Evolutionary conservation across 2,113 vertebrate genomes (phyloP), one percentile per base, ranked within the genome.

Genomic region (Spea multiplicata): DNA sequence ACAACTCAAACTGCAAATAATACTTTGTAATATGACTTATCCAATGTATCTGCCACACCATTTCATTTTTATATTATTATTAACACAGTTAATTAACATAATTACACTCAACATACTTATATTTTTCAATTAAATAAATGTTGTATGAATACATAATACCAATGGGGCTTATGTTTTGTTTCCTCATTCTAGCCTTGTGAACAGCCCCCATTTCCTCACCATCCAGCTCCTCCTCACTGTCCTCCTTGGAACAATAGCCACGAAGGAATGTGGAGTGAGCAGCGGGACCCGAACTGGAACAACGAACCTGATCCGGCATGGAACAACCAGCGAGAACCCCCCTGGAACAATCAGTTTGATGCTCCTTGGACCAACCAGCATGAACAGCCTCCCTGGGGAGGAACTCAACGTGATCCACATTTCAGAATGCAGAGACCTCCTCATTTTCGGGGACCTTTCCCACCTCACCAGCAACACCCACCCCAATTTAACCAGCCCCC

Each of bases 391-490:
- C 97, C 96, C 0, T 98, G 97, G 96, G 91, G 89, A 83, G 92
- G 91, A 16, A 90, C 88, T 83, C 97, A 98, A 67, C 93, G 97
- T 46, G 97, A 99, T 84, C 95, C 97, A 0, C 96, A 95, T 52
- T 99, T 97, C 87, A 94, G 95, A 76, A 96, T 98, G 96, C 97
- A 98, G 92, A 92, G 95, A 73, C 97, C 97, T 0, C 97, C 96
- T 0, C 97, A 96, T 87, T 98, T 97, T 88, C 90, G 96, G 14
- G 96, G 97, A 47, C 96, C 97, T 57, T 98, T 97, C 81, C 95
- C 96, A 0, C 97, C 96, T 0, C 97, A 97, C 87, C 96, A 98
- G 87, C 97, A 98, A 87, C 97, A 96, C 74, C 97, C 95, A 4
- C 97, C 96, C 4, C 97, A 95, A 72, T 98, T 97, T 85, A 97